phyloP scores from a whole-genome alignment of 2,888 invertebrate species.

The Dexiosoma caninum region DNA sequence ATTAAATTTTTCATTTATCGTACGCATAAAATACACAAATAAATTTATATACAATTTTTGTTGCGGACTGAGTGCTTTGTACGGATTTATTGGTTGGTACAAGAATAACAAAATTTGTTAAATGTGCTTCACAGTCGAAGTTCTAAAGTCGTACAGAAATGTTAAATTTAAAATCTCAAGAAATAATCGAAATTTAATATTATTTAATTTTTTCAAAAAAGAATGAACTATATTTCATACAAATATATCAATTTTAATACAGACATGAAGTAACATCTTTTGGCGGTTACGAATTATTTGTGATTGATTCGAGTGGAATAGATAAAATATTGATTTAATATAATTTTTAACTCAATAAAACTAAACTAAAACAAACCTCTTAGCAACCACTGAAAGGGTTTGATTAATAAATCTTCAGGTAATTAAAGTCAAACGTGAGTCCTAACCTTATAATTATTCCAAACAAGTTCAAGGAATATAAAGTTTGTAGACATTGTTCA shows the following conservation, averaged over 20 bases:
- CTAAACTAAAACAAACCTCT: too few species aligned
- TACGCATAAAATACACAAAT: slow-evolving; percentile 12
- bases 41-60: slow-evolving; percentile 16
- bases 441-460: too few species aligned
- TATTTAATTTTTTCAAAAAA: too few species aligned
- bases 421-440: too few species aligned
- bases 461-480: not conserved
- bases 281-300: not conserved
- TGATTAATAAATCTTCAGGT: too few species aligned
- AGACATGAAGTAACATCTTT: too few species aligned
- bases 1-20: slow-evolving; percentile 38
- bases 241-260: too few species aligned
- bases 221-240: too few species aligned
- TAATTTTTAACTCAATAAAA: too few species aligned
- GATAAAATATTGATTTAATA: not conserved
- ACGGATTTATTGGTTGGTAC: not conserved
- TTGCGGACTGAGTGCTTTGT: slow-evolving; percentile 15
- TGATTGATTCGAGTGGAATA: slow-evolving; percentile 38
- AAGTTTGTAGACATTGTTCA: not conserved
- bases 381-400: too few species aligned
- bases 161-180: slow-evolving; percentile 61
- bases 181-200: not conserved
- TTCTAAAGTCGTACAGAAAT: slow-evolving; percentile 69
- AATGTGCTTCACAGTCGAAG: slow-evolving; percentile 66
- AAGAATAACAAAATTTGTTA: slow-evolving; percentile 34